A percentile compares a stretch with the other conserved stretches of the same genome.
phyloP scores from a whole-genome alignment of 2,888 invertebrate genomes.

The Tetrapedia diversipes region DNA sequence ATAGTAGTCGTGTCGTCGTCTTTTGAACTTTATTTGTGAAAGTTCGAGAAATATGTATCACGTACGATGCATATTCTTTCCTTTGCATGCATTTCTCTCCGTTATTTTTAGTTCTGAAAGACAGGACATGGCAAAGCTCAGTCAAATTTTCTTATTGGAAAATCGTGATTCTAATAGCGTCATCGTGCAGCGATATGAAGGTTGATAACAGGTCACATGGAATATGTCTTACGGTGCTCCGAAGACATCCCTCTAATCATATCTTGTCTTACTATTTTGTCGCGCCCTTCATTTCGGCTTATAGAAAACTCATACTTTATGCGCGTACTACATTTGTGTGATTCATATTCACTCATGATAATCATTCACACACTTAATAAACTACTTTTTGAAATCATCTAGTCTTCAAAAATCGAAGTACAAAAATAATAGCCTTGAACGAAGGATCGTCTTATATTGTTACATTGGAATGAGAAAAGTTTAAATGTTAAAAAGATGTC shows the following conservation, averaged over 20 bases:
- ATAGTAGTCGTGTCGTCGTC: conserved; percentile 26
- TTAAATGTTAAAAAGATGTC: neutral
- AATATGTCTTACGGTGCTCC: conserved; percentile 55
- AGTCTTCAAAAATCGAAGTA: conserved; percentile 4
- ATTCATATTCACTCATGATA: conserved; percentile 44
- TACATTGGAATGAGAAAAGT: conserved; percentile 30
- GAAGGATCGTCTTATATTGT: conserved; percentile 49
- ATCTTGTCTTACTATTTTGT: conserved; percentile 58
- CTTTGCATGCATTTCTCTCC: conserved; percentile 59
- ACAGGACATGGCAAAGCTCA: conserved; percentile 49
- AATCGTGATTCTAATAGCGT: conserved; percentile 41
- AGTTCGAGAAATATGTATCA: conserved; percentile 35
- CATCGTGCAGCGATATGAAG: conserved; percentile 40
- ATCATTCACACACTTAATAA: conserved; percentile 35
- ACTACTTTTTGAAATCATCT: conserved; percentile 36
- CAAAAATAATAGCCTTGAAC: conserved; percentile 34
- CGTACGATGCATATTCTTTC: conserved; percentile 43
- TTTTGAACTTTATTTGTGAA: conserved; percentile 32
- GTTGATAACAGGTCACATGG: conserved; percentile 57
- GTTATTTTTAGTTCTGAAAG: conserved; percentile 45
- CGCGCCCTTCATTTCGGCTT: conserved; percentile 58
- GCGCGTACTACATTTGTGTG: conserved; percentile 54
- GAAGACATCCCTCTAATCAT: conserved; percentile 53
- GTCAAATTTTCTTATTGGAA: conserved; percentile 41
- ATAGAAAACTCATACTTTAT: conserved; percentile 58